phyloP scores from a whole-genome alignment of 2,113 vertebrate species.

The Ifrita kowaldi region DNA sequence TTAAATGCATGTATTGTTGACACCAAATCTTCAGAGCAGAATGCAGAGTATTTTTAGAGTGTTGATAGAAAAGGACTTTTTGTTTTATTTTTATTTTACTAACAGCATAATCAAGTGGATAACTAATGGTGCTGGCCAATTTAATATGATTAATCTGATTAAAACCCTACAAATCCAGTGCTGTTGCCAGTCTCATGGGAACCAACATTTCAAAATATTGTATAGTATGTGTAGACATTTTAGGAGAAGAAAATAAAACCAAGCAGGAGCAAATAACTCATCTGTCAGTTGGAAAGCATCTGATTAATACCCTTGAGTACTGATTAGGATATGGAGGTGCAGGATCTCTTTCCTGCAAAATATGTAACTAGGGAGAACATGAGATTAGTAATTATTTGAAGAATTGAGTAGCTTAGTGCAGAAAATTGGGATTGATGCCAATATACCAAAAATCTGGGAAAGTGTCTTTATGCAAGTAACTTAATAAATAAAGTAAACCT shows the following conservation, averaged over 20 bases:
- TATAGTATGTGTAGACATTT: background rate
- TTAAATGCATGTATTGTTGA: background rate
- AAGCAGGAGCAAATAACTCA: background rate
- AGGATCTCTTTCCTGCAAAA: background rate
- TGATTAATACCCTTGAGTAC: background rate
- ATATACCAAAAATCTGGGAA: background rate
- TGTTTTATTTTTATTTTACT: background rate
- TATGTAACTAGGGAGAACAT: background rate
- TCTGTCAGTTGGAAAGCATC: background rate
- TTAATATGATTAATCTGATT: constrained; percentile 7
- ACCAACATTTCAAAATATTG: background rate
- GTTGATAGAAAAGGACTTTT: background rate
- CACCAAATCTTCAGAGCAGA: background rate
- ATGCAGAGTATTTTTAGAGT: background rate
- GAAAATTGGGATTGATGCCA: background rate
- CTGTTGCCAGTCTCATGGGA: background rate
- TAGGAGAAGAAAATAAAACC: background rate
- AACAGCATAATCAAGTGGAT: background rate
- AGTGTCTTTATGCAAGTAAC: background rate
- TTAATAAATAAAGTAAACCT: background rate
- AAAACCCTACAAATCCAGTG: background rate
- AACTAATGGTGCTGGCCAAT: background rate
- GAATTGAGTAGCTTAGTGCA: background rate
- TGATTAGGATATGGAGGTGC: background rate
- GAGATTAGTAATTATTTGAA: background rate